A percentile compares a stretch with the other conserved stretches of the same genome.
phyloP scores from a whole-genome alignment of 2,797 vertebrate genomes.

The Sebastes trivittatus region DNA sequence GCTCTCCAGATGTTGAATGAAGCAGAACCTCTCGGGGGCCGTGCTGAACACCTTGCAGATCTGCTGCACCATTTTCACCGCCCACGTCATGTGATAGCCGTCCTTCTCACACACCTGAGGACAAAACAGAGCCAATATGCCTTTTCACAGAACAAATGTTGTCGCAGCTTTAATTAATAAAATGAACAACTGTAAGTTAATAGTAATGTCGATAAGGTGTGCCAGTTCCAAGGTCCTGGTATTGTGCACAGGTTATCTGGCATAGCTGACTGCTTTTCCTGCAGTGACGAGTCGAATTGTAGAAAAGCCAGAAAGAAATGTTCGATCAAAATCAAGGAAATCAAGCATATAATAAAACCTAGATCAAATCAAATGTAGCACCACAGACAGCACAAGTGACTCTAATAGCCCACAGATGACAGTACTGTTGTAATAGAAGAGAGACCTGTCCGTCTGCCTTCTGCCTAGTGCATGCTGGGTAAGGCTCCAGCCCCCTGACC shows the following conservation, averaged over 20 bases:
- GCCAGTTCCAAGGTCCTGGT: neutral
- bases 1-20: conserved; percentile 87
- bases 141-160: neutral
- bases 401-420: neutral
- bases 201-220: neutral
- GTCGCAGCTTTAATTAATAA: neutral
- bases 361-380: neutral
- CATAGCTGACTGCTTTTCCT: neutral
- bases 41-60: conserved; percentile 84
- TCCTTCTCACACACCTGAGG: conserved; percentile 92
- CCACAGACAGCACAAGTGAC: neutral
- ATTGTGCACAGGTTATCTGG: neutral
- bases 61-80: conserved; percentile 87
- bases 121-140: neutral
- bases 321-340: neutral
- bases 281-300: neutral
- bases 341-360: neutral
- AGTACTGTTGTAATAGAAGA: neutral
- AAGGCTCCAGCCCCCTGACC: neutral
- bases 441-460: neutral
- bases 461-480: neutral
- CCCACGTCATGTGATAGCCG: conserved; percentile 89
- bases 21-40: conserved; percentile 78
- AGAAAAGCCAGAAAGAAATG: neutral
- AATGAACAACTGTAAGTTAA: neutral